Conservation (phyloP, 2,888 invertebrate species). For the Volucella inanis region DNA sequence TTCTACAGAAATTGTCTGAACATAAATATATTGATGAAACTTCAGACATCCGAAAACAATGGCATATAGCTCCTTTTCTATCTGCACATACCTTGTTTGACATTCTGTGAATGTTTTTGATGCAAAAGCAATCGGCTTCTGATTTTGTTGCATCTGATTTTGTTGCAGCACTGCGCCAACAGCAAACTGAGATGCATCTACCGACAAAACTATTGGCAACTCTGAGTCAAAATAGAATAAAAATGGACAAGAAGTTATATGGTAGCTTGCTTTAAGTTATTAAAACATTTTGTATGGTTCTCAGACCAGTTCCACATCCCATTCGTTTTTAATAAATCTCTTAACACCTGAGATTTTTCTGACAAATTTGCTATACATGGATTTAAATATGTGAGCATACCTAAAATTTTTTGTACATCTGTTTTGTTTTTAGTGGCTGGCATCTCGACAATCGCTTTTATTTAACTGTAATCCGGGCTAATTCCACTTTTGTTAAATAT, state of each 20-base stretch:
- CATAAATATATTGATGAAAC: slow-evolving; percentile 76
- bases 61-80: slow-evolving; percentile 78
- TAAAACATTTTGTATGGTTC: slow-evolving; percentile 24
- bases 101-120: slow-evolving; percentile 38
- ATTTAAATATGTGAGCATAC: slow-evolving; percentile 30
- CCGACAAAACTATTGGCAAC: slow-evolving; percentile 48
- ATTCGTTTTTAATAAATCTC: neutral
- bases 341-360: slow-evolving; percentile 6
- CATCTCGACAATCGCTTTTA: slow-evolving; percentile 46
- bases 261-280: slow-evolving; percentile 40
- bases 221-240: slow-evolving; percentile 11
- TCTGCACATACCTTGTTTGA: slow-evolving; percentile 49
- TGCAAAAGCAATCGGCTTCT: slow-evolving; percentile 41
- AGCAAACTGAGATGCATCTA: slow-evolving; percentile 58
- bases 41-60: slow-evolving; percentile 77
- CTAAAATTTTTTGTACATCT: slow-evolving; percentile 44
- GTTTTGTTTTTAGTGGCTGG: slow-evolving; percentile 9
- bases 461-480: slow-evolving; percentile 10
- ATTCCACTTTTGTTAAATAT: slow-evolving; percentile 39
- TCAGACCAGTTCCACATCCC: slow-evolving; percentile 45
- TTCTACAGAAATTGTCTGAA: slow-evolving; percentile 23
- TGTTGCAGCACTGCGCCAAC: slow-evolving; percentile 44
- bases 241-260: slow-evolving; percentile 41
- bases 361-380: neutral
- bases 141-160: slow-evolving; percentile 17